Evolutionary conservation across 2,797 vertebrate species (phyloP).

Genomic region (Acanthurus leucopareius): DNA sequence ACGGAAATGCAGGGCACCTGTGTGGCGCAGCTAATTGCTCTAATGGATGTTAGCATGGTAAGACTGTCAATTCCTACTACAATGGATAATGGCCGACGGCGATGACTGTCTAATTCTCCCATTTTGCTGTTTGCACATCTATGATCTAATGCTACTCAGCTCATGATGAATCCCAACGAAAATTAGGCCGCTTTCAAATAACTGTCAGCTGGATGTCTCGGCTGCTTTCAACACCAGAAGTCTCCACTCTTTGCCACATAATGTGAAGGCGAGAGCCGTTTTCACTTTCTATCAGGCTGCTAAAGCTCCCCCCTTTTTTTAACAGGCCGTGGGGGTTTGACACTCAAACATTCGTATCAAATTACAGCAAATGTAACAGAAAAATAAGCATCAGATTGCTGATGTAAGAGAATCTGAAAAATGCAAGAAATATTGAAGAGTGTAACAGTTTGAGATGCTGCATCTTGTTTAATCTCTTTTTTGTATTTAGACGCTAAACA

Average conservation of each 20-base stretch:
- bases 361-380: slow-evolving; percentile 19
- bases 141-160: slow-evolving; percentile 62
- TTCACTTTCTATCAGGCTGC: slow-evolving; percentile 34
- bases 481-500: not conserved
- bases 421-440: not conserved
- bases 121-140: slow-evolving; percentile 59
- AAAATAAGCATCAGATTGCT: slow-evolving; percentile 21
- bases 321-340: slow-evolving; percentile 39
- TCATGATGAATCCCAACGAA: slow-evolving; percentile 54
- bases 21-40: slow-evolving; percentile 62
- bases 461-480: not conserved
- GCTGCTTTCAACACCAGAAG: slow-evolving; percentile 51
- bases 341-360: slow-evolving; percentile 26
- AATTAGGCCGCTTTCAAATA: slow-evolving; percentile 58
- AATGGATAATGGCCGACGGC: slow-evolving; percentile 58
- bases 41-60: slow-evolving; percentile 67
- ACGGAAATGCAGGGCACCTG: slow-evolving; percentile 52
- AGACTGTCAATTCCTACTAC: slow-evolving; percentile 43
- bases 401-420: slow-evolving; percentile 1
- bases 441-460: not conserved
- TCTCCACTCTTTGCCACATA: slow-evolving; percentile 45
- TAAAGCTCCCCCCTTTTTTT: no score
- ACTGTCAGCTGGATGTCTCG: slow-evolving; percentile 68
- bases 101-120: slow-evolving; percentile 52
- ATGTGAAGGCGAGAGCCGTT: slow-evolving; percentile 52